Percentiles rank a stretch among this genome's conserved stretches.
Conservation (phyloP, 2,888 invertebrate genomes). For the Netelia fuscicornis region DNA sequence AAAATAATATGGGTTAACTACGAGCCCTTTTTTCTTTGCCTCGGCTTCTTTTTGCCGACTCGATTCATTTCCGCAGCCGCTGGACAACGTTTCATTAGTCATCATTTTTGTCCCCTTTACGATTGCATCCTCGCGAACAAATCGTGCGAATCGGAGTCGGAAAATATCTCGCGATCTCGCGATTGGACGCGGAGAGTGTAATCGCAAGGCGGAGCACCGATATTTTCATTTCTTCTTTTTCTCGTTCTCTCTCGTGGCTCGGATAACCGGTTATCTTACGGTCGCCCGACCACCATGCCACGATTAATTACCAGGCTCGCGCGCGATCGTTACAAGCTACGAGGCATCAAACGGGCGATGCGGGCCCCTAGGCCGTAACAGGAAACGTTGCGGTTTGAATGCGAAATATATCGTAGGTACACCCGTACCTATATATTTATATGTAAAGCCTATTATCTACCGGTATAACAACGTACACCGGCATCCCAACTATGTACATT, state of each 20-base stretch:
- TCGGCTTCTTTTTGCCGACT: too few relatives aligned
- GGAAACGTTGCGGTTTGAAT: constrained; percentile 70
- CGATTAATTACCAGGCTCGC: constrained; percentile 65
- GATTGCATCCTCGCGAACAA: too few relatives aligned
- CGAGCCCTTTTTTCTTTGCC: too few relatives aligned
- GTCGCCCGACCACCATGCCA: constrained; percentile 62
- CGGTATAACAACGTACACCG: constrained; percentile 19
- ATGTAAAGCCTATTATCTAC: constrained; percentile 4
- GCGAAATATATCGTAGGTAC: constrained; percentile 60
- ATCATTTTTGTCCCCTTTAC: too few relatives aligned
- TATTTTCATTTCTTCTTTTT: constrained; percentile 26
- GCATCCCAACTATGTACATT: constrained; percentile 45
- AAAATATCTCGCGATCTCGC: neutral
- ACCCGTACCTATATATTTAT: neutral
- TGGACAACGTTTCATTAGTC: too few relatives aligned
- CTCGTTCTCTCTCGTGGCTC: constrained; percentile 24
- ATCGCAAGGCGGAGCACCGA: constrained; percentile 20
- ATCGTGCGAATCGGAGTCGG: too few relatives aligned
- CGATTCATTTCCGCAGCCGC: too few relatives aligned
- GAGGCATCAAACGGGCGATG: constrained; percentile 66
- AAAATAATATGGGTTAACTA: constrained; percentile 17
- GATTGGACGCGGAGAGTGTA: neutral
- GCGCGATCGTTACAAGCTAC: constrained; percentile 63
- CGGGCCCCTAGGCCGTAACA: constrained; percentile 67
- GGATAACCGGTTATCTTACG: constrained; percentile 69